Percentiles rank a stretch among this genome's conserved stretches.
Conservation (phyloP, 2,888 invertebrate genomes). For the Caenorhabditis sulstoni region DNA sequence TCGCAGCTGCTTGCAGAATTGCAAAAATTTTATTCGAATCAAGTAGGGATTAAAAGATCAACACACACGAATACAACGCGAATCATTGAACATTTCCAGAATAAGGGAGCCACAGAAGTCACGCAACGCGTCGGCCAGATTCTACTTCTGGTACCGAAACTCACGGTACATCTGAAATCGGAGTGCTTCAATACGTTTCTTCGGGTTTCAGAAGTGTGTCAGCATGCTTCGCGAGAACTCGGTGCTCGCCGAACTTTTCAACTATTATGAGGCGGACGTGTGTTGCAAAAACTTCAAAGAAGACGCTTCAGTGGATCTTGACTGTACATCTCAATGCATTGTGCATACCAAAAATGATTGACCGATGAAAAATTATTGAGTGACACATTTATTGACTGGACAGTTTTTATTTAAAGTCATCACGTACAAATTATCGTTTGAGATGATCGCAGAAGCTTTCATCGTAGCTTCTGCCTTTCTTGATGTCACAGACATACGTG, state of each 20-base stretch:
- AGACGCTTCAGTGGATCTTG: constrained; percentile 45
- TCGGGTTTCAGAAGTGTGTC: constrained; percentile 71
- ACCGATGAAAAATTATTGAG: neutral
- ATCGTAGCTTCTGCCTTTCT: constrained; percentile 68
- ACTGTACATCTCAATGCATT: constrained; percentile 53
- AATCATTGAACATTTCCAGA: constrained; percentile 45
- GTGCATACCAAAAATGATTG: constrained; percentile 46
- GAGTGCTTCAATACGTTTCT: neutral
- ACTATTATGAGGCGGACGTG: constrained; percentile 74
- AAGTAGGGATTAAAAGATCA: constrained; percentile 17
- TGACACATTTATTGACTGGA: too few species aligned
- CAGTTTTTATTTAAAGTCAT: too few species aligned
- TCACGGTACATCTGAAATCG: constrained; percentile 67
- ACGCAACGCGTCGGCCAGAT: constrained; percentile 72
- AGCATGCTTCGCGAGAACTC: constrained; percentile 75
- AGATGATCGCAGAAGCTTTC: constrained; percentile 64
- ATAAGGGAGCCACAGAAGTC: constrained; percentile 61
- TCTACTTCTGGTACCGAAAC: constrained; percentile 75
- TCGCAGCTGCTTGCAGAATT: constrained; percentile 71
- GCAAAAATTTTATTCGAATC: constrained; percentile 70
- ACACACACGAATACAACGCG: neutral
- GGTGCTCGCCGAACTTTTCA: constrained; percentile 75
- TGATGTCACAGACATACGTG: constrained; percentile 66
- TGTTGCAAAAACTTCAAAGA: constrained; percentile 71
- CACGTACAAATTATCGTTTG: neutral